A percentile compares a stretch with the other conserved stretches of the same genome.
Evolutionary conservation across 2,888 invertebrate species (phyloP).

Genomic region (Loripinus fragilis): DNA sequence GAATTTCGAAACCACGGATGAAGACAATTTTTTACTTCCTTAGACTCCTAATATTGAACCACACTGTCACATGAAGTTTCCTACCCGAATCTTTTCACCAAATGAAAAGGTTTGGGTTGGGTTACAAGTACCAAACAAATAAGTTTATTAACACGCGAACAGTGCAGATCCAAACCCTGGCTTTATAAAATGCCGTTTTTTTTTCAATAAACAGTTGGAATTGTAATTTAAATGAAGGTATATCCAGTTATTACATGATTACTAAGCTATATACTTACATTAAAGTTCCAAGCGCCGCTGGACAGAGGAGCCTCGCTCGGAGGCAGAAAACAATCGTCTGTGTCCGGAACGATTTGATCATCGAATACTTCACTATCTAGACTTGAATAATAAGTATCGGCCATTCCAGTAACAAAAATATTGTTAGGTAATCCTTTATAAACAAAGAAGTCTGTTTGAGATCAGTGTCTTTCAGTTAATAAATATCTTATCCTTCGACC

Average conservation of each 20-base stretch:
- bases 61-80: too few species aligned
- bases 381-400: constrained; percentile 69
- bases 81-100: too few species aligned
- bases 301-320: constrained; percentile 62
- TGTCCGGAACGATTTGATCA: constrained; percentile 81
- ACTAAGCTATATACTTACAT: constrained; percentile 59
- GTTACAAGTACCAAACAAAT: too few species aligned
- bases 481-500: background rate
- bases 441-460: background rate
- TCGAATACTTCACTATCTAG: constrained; percentile 71
- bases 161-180: background rate
- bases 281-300: constrained; percentile 20
- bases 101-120: too few species aligned
- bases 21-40: too few species aligned
- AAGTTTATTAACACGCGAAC: background rate
- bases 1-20: too few species aligned
- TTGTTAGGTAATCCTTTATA: background rate
- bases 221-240: too few species aligned
- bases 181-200: too few species aligned
- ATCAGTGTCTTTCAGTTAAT: constrained; percentile 6
- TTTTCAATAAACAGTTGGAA: too few species aligned
- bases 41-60: too few species aligned
- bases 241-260: background rate
- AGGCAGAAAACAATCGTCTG: constrained; percentile 75
- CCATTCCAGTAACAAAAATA: constrained; percentile 67